phyloP scores from a whole-genome alignment of 2,797 vertebrate species.

The Poeciliopsis gracilis region DNA sequence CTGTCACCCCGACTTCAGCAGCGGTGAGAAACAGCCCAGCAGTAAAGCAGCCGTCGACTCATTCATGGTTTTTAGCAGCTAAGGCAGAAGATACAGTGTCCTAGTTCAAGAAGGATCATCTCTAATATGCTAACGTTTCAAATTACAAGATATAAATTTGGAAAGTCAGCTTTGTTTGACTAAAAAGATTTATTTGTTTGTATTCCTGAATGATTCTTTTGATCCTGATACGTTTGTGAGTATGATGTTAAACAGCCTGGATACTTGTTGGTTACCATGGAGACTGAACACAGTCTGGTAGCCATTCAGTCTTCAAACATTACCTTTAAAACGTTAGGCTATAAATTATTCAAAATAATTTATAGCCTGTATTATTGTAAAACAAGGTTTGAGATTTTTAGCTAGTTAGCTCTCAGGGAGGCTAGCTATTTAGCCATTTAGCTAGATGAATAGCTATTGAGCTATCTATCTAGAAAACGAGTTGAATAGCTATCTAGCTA shows the following conservation, averaged over 20 bases:
- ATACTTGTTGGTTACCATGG: background rate
- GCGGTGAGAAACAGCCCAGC: slow-evolving; percentile 70
- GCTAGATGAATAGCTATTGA: too few species aligned
- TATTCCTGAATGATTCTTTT: background rate
- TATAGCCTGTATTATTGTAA: background rate
- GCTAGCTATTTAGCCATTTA: too few species aligned
- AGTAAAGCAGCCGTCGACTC: background rate
- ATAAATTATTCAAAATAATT: background rate
- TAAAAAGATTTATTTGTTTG: background rate
- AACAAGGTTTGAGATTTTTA: background rate
- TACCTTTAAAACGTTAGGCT: too few species aligned
- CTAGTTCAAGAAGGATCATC: background rate
- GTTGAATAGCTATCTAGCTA: too few species aligned
- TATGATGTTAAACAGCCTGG: background rate
- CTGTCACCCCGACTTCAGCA: slow-evolving; percentile 82
- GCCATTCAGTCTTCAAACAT: background rate
- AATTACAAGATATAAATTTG: background rate
- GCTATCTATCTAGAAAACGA: too few species aligned
- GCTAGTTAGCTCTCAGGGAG: too few species aligned
- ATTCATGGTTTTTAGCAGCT: background rate
- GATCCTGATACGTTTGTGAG: background rate
- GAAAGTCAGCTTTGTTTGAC: background rate
- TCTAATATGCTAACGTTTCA: background rate
- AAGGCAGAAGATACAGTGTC: background rate
- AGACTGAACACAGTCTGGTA: background rate